Evolutionary conservation across 2,888 invertebrate species (phyloP).

Genomic region (Apodemia mormo): DNA sequence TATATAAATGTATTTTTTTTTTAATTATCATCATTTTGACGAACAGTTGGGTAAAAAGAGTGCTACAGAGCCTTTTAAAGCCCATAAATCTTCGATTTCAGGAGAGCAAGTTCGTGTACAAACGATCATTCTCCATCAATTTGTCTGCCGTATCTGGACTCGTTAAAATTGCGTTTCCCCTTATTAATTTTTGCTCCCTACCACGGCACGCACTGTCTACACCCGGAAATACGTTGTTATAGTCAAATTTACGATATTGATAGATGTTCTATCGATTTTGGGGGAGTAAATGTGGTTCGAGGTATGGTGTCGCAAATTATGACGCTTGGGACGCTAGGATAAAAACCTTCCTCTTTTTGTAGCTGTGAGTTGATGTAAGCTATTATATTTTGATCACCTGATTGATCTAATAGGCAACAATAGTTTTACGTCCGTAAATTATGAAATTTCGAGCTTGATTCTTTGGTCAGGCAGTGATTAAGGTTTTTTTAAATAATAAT

Average conservation of each 20-base stretch:
- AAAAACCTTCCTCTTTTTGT: too few species aligned
- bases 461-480: too few species aligned
- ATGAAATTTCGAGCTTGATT: too few species aligned
- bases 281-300: slow-evolving; percentile 41
- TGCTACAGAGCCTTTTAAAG: neutral
- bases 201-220: slow-evolving; percentile 31
- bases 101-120: slow-evolving; percentile 52
- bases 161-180: slow-evolving; percentile 46
- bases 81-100: neutral
- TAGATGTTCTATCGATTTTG: slow-evolving; percentile 45
- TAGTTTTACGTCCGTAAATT: too few species aligned
- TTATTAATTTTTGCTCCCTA: slow-evolving; percentile 43
- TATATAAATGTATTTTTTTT: too few species aligned
- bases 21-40: too few species aligned
- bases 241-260: slow-evolving; percentile 47
- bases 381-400: too few species aligned
- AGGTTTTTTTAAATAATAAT: too few species aligned
- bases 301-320: slow-evolving; percentile 56
- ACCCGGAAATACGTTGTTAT: slow-evolving; percentile 45
- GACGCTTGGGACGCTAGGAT: slow-evolving; percentile 31
- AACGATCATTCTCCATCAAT: slow-evolving; percentile 72
- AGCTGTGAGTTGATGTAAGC: too few species aligned
- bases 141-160: slow-evolving; percentile 36
- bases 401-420: too few species aligned
- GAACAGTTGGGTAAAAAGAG: neutral